Percentiles rank a stretch among this genome's conserved stretches.
These are phyloP conservation scores for Drosophila tristis DNA, from an alignment of 1,140 invertebrate species.

Conservation along the genomic window DNA sequence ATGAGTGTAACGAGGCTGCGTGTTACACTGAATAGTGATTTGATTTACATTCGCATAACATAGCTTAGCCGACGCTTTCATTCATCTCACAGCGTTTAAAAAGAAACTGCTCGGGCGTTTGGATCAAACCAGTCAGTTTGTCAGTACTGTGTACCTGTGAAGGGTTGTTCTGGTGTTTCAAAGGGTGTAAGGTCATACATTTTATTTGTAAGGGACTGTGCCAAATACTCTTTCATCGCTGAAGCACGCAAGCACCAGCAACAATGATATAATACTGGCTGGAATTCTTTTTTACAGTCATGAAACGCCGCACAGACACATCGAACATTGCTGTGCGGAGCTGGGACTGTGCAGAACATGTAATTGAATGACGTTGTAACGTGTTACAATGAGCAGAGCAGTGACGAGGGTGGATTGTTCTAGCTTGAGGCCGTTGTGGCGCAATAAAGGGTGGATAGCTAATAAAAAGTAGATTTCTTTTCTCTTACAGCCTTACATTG, in stretches of 20 bases:
- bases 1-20: slow-evolving; percentile 61
- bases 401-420: slow-evolving; percentile 6
- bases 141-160: slow-evolving; percentile 45
- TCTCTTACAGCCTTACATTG: slow-evolving; percentile 47
- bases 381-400: slow-evolving; percentile 64
- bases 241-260: slow-evolving; percentile 47
- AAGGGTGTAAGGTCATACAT: no score
- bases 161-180: no score
- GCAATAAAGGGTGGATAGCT: slow-evolving; percentile 27
- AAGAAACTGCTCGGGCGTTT: slow-evolving; percentile 11
- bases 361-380: slow-evolving; percentile 47
- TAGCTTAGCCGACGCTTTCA: slow-evolving; percentile 66
- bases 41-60: slow-evolving; percentile 63
- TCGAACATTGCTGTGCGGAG: slow-evolving; percentile 75
- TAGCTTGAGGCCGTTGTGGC: slow-evolving; percentile 35
- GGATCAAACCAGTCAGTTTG: slow-evolving; percentile 37
- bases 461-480: slow-evolving; percentile 60
- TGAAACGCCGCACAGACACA: slow-evolving; percentile 78
- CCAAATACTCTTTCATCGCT: slow-evolving; percentile 75
- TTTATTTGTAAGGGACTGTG: slow-evolving; percentile 21
- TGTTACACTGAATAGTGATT: slow-evolving; percentile 54
- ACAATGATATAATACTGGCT: slow-evolving; percentile 79
- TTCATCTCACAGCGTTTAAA: slow-evolving; percentile 86
- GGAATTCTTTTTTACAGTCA: slow-evolving; percentile 65
- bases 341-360: slow-evolving; percentile 62